phyloP scores from a whole-genome alignment of 2,888 invertebrate genomes.

The Adineta ricciae region DNA sequence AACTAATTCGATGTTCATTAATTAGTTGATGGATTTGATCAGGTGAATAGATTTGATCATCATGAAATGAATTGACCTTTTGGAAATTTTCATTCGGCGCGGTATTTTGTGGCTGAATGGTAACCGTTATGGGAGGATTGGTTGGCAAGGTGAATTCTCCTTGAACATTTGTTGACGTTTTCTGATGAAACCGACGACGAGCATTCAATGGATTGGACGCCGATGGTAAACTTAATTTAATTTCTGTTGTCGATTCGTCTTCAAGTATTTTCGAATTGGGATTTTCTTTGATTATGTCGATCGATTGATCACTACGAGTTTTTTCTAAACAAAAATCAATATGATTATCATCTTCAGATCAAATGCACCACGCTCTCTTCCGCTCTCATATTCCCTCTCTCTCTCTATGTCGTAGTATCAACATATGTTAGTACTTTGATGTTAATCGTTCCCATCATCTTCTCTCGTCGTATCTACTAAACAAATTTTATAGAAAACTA shows the following conservation, averaged over 20 bases:
- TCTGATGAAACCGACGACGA: neutral
- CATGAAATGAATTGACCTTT: neutral
- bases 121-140: slow-evolving; percentile 25
- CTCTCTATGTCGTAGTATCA: no score
- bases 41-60: neutral
- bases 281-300: neutral
- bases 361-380: no score
- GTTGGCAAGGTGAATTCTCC: slow-evolving; percentile 26
- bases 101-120: slow-evolving; percentile 17
- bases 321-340: no score
- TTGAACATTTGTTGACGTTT: neutral
- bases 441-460: no score
- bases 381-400: no score
- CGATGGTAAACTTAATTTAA: neutral
- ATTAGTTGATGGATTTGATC: neutral
- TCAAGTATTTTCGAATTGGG: neutral
- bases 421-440: no score
- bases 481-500: no score
- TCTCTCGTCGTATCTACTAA: no score
- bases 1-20: neutral
- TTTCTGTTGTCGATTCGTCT: neutral
- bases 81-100: neutral
- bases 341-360: no score
- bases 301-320: neutral
- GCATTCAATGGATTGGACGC: neutral